These are phyloP conservation scores for Pseudochirops cupreus DNA, from an alignment of 2,797 vertebrate genomes.

Conservation along the genomic window DNA sequence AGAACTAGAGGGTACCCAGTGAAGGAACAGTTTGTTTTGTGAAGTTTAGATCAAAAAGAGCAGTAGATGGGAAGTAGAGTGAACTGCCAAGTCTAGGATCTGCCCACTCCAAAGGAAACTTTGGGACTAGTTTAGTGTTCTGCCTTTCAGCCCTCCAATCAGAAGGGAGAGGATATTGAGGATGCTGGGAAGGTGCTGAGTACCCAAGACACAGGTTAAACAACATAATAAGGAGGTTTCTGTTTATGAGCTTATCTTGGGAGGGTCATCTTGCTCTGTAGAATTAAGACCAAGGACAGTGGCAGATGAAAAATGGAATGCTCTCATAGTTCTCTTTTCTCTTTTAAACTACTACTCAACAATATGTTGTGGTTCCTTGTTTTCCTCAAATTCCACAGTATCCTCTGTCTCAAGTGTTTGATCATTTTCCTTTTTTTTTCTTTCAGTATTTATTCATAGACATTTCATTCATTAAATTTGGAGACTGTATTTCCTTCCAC, in stretches of 20 bases:
- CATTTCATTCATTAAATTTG: background rate
- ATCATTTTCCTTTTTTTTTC: background rate
- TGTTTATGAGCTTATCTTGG: background rate
- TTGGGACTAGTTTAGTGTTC: background rate
- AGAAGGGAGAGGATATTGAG: background rate
- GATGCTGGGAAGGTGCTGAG: background rate
- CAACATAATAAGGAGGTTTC: background rate
- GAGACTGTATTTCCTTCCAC: background rate
- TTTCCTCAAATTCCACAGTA: background rate
- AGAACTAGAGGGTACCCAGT: too few relatives aligned
- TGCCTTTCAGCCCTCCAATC: too few relatives aligned
- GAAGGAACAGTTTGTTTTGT: background rate
- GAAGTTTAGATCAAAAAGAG: background rate
- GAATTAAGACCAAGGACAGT: background rate
- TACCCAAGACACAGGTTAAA: background rate
- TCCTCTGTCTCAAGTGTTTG: background rate
- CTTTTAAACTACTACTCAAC: background rate
- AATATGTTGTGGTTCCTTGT: background rate
- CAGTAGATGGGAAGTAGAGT: background rate
- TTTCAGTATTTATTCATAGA: background rate
- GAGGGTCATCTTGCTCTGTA: background rate
- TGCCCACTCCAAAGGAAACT: background rate
- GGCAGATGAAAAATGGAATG: background rate
- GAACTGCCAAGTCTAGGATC: background rate
- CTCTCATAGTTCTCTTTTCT: background rate